These are phyloP conservation scores for Siniperca undulata DNA, from an alignment of 2,797 vertebrate species.

Conservation along the genomic window DNA sequence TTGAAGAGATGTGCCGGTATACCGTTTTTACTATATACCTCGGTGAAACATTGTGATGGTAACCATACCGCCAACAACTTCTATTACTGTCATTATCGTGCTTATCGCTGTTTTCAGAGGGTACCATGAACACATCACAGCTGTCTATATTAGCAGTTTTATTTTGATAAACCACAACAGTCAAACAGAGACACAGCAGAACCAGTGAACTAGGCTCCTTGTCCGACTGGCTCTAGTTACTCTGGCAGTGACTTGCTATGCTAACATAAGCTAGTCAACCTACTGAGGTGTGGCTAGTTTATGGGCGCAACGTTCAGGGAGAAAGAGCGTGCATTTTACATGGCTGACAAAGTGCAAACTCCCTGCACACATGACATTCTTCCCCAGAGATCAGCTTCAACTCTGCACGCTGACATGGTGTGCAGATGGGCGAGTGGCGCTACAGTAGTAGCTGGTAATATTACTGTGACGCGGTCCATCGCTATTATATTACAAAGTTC, in stretches of 20 bases:
- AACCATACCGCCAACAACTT: neutral
- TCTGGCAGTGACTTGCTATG: no score
- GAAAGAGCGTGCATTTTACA: neutral
- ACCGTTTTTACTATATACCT: neutral
- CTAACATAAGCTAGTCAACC: no score
- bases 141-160: neutral
- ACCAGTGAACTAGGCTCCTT: no score
- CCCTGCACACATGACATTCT: neutral
- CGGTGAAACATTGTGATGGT: neutral
- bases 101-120: neutral
- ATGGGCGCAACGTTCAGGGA: no score
- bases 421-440: no score
- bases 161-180: no score
- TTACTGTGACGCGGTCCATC: no score
- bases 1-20: neutral
- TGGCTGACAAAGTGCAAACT: neutral
- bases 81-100: neutral
- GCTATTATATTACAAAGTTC: no score
- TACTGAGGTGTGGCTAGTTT: no score
- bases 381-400: neutral
- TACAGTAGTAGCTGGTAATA: neutral
- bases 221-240: no score
- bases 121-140: neutral
- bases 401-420: neutral
- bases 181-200: no score